Base-by-base conservation (phyloP, 2,113 vertebrate species). In the Melanocharis versteri region DNA sequence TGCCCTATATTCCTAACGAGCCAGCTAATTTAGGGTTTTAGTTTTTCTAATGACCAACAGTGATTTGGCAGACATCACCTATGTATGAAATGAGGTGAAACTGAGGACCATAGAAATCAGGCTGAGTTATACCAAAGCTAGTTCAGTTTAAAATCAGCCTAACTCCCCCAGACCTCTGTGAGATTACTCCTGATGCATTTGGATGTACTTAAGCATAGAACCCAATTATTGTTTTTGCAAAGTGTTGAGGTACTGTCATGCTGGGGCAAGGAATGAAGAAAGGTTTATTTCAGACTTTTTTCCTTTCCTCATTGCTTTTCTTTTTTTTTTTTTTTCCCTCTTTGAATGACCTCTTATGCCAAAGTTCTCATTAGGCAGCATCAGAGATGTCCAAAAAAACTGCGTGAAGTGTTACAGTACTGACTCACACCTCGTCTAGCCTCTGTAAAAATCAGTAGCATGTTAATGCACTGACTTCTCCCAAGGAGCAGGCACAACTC, bases 1-100 rank as follows among this genome's bases (percentile, higher is more conserved):
- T 96, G 42, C 66, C 82, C 82, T 65, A 16, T 85, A 82, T 57
- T 75, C 35, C 42, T 42, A 82, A 76, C 0, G 0, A 87, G n/a
- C 39, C 24, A 73, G 58, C 45, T 93, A 87, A 91, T 89, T 91
- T 90, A 57, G 72, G 61, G 50, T 26, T 91, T 94, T 87, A 56
- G 30, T 40, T 91, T 93, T 89, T 33, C 54, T 92, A 90, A 81
- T 87, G 87, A 77, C 9, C 37, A 85, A 19, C 42, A 86, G 35
- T 62, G 68, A 54, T 57, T 83, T 83, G 42, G 58, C 37, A 79
- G 62, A 48, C 18, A 65, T 75, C 65, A 68, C 50, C 48, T 75
- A 40, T 20, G 7, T 37, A 62, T 56, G 72, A 75, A 84, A 89
- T 6, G 50, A 93, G 45, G 47, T 89, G 65, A 95, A 94, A 71